phyloP scores from a whole-genome alignment of 2,797 vertebrate genomes.

The Oreortyx pictus region DNA sequence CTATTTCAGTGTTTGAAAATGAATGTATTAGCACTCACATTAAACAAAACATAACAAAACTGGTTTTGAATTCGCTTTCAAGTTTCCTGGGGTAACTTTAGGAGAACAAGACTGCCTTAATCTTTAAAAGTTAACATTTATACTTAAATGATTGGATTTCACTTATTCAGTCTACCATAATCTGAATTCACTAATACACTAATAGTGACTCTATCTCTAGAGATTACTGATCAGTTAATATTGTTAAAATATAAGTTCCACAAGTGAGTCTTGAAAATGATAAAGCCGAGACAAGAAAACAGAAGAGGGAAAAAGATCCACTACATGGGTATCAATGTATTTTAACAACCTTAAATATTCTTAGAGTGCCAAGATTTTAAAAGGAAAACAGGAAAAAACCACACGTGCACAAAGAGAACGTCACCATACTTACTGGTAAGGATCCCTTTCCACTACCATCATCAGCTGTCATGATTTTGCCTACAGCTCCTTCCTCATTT shows the following conservation, averaged over 20 bases:
- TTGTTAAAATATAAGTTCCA: rapidly evolving
- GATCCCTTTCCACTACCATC: constrained; percentile 68
- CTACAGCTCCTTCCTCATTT: constrained; percentile 25
- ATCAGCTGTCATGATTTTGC: constrained; percentile 16
- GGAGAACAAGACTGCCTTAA: not conserved
- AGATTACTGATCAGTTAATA: not conserved
- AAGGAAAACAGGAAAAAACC: not conserved
- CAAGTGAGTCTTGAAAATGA: rapidly evolving
- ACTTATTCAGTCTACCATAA: not conserved
- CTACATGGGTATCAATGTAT: not conserved
- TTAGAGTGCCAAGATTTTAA: not conserved
- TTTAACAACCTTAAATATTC: not conserved
- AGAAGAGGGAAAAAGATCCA: rapidly evolving
- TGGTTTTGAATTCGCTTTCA: not conserved
- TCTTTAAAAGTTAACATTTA: not conserved
- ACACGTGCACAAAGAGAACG: not conserved
- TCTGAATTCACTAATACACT: not conserved
- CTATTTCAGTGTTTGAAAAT: not conserved
- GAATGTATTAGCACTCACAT: not conserved
- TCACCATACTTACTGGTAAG: constrained; percentile 75
- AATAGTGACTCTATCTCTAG: not conserved
- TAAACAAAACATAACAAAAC: not conserved
- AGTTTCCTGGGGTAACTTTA: not conserved
- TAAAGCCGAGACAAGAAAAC: not conserved
- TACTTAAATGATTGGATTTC: not conserved